These are phyloP conservation scores for Bradypodion pumilum DNA, from an alignment of 2,797 vertebrate genomes.

Conservation along the genomic window DNA sequence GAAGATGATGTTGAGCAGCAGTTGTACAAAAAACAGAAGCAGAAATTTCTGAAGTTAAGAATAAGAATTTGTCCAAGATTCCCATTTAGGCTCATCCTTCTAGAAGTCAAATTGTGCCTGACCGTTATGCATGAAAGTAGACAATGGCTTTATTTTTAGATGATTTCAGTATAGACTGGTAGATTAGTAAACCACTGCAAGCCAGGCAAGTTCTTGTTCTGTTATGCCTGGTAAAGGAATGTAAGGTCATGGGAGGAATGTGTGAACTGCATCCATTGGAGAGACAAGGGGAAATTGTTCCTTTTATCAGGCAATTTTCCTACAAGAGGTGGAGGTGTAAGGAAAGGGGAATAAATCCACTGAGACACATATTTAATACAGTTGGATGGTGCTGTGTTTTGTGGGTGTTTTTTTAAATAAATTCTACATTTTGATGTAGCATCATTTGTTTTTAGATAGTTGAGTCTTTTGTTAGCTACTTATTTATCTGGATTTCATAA, in stretches of 20 bases:
- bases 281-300: background rate
- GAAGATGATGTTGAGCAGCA: background rate
- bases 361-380: rapidly evolving
- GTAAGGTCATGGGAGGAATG: background rate
- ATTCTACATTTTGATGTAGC: background rate
- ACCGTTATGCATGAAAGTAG: background rate
- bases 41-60: background rate
- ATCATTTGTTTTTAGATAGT: background rate
- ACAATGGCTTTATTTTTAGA: background rate
- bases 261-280: background rate
- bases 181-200: rapidly evolving
- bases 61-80: too few species aligned
- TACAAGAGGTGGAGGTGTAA: too few species aligned
- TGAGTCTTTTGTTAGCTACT: rapidly evolving
- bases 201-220: background rate
- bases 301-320: background rate
- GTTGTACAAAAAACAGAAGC: background rate
- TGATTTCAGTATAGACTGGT: background rate
- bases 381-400: background rate
- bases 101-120: background rate
- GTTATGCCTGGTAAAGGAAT: background rate
- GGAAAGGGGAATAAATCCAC: background rate
- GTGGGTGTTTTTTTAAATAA: background rate
- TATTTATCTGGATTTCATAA: rapidly evolving
- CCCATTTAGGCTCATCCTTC: background rate